phyloP scores from a whole-genome alignment of 2,888 invertebrate genomes.

The Pycnomerus fuliginosus region DNA sequence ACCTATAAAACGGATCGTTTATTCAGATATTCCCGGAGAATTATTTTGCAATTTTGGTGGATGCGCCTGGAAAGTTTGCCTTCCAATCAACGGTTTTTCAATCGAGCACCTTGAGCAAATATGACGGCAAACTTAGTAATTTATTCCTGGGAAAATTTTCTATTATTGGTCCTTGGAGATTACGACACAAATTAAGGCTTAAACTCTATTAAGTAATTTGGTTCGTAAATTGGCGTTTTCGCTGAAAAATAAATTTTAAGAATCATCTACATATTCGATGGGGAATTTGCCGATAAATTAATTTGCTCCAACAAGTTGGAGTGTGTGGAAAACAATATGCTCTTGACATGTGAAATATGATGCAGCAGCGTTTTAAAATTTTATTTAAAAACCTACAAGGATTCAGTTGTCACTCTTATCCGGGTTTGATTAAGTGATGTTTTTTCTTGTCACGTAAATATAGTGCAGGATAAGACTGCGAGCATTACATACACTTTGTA shows the following conservation, averaged over 20 bases:
- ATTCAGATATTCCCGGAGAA: conserved; percentile 1
- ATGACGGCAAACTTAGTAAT: conserved; percentile 9
- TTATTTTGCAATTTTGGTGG: conserved; percentile 1
- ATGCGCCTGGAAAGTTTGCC: not conserved
- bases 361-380: not conserved
- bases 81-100: conserved; percentile 12
- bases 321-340: not conserved
- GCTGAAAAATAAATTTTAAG: conserved; percentile 16
- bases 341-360: not conserved
- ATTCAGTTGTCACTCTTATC: too few species aligned
- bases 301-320: conserved; percentile 1
- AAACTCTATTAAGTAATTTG: conserved; percentile 19
- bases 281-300: too few species aligned
- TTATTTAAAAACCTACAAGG: not conserved
- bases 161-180: conserved; percentile 13
- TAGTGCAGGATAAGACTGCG: not conserved
- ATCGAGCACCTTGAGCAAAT: conserved; percentile 13
- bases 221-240: conserved; percentile 16
- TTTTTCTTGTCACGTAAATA: not conserved
- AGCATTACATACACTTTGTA: not conserved
- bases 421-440: not conserved
- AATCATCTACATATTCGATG: conserved; percentile 13
- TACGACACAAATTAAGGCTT: conserved; percentile 16
- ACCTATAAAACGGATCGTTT: conserved; percentile 20
- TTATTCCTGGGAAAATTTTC: conserved; percentile 11